These are phyloP conservation scores for Meiosimyza platycephala DNA, from an alignment of 2,888 invertebrate species.

Conservation along the genomic window DNA sequence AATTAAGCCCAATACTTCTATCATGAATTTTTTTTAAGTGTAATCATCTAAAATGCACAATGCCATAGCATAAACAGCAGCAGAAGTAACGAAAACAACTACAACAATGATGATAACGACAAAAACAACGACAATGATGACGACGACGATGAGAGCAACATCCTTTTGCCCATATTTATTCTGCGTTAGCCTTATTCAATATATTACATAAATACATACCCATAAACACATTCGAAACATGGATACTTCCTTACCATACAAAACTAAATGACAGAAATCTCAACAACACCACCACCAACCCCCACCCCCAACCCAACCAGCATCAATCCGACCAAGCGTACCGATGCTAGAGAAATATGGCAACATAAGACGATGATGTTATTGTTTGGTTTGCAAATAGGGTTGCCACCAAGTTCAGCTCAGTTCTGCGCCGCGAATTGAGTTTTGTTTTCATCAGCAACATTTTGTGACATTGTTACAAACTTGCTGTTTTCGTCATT, in stretches of 20 bases:
- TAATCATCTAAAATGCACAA: constrained; percentile 38
- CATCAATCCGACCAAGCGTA: no score
- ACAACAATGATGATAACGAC: constrained; percentile 27
- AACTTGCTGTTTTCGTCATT: constrained; percentile 14
- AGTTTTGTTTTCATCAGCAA: constrained; percentile 22
- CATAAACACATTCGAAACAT: not conserved
- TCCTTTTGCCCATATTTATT: constrained; percentile 26
- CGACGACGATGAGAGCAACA: not conserved
- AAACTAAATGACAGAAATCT: not conserved
- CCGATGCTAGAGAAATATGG: no score
- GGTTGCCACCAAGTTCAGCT: constrained; percentile 11
- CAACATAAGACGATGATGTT: constrained; percentile 11
- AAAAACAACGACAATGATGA: constrained; percentile 1
- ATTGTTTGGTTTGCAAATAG: constrained; percentile 26
- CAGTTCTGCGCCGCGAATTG: constrained; percentile 8
- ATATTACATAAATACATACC: not conserved
- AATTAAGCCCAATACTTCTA: no score
- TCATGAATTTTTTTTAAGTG: not conserved
- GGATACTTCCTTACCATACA: not conserved
- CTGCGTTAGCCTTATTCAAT: constrained; percentile 30
- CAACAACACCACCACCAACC: not conserved
- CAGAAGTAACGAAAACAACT: constrained; percentile 9
- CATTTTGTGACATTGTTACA: constrained; percentile 28
- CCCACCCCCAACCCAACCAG: not conserved
- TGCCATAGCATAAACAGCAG: constrained; percentile 3